phyloP scores from a whole-genome alignment of 2,888 invertebrate genomes.

The Microplitis deprimator region DNA sequence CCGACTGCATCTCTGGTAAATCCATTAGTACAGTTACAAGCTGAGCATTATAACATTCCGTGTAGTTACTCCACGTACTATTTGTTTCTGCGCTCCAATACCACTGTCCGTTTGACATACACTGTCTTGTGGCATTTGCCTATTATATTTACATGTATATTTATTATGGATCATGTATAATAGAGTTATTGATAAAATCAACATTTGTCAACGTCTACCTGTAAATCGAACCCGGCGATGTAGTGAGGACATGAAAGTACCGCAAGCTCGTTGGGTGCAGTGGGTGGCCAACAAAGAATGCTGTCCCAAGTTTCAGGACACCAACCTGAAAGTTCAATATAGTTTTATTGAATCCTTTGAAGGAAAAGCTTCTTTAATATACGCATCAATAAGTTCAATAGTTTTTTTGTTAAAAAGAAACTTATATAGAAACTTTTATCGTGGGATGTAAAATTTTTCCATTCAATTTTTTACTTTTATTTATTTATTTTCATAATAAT shows the following conservation, averaged over 20 bases:
- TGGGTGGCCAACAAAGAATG: slow-evolving; percentile 75
- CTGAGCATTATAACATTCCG: slow-evolving; percentile 69
- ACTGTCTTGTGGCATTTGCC: slow-evolving; percentile 72
- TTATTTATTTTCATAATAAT: too few species aligned
- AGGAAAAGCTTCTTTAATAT: neutral
- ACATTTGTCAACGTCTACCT: slow-evolving; percentile 51
- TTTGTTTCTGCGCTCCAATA: slow-evolving; percentile 67
- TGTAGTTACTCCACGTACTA: slow-evolving; percentile 74
- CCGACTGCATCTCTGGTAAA: slow-evolving; percentile 57
- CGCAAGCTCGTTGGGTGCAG: slow-evolving; percentile 70
- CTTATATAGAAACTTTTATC: neutral
- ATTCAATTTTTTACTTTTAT: neutral
- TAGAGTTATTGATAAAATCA: neutral
- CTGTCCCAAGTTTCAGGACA: slow-evolving; percentile 75
- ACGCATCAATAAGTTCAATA: slow-evolving; percentile 5
- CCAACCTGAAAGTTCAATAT: slow-evolving; percentile 60
- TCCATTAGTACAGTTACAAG: slow-evolving; percentile 70
- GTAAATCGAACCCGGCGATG: slow-evolving; percentile 72
- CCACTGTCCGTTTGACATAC: slow-evolving; percentile 73
- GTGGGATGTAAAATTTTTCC: slow-evolving; percentile 10
- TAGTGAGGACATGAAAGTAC: slow-evolving; percentile 73
- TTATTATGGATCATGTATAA: neutral
- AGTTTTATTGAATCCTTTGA: slow-evolving; percentile 21
- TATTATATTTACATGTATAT: slow-evolving; percentile 44
- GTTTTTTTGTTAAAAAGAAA: neutral